Conservation (phyloP, 2,113 vertebrate species). For the Lagopus muta region DNA sequence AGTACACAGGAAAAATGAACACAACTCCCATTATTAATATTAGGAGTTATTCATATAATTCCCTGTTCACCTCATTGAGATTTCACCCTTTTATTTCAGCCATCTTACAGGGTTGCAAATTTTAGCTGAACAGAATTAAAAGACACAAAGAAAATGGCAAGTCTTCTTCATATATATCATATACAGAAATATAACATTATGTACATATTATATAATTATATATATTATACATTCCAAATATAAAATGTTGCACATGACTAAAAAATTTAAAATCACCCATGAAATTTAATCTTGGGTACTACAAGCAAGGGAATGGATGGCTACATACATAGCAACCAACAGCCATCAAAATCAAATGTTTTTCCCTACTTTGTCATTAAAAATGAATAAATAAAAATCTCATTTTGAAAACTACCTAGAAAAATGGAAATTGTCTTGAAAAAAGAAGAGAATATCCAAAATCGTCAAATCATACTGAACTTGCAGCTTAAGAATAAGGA, state of each 20-base stretch:
- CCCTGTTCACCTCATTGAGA: conserved; percentile 17
- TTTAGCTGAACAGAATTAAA: neutral
- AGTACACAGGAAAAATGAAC: neutral
- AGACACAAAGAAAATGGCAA: neutral
- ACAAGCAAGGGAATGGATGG: neutral
- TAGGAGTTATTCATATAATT: neutral
- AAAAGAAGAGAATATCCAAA: neutral
- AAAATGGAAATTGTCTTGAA: neutral
- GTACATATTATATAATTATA: too few species aligned
- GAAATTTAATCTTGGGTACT: neutral
- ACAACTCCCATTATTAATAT: conserved; percentile 36
- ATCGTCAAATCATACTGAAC: neutral
- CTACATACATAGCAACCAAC: neutral
- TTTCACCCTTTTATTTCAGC: neutral
- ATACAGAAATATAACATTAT: too few species aligned
- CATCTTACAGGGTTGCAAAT: neutral
- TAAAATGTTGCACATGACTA: neutral
- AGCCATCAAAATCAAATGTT: neutral
- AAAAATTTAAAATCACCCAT: neutral
- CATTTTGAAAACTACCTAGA: neutral
- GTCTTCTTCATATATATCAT: neutral
- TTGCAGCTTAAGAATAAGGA: neutral
- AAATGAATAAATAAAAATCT: neutral
- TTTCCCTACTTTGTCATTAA: neutral
- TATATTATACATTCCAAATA: neutral